These are phyloP conservation scores for Equus quagga DNA, from an alignment of 2,113 vertebrate species.

Conservation along the genomic window DNA sequence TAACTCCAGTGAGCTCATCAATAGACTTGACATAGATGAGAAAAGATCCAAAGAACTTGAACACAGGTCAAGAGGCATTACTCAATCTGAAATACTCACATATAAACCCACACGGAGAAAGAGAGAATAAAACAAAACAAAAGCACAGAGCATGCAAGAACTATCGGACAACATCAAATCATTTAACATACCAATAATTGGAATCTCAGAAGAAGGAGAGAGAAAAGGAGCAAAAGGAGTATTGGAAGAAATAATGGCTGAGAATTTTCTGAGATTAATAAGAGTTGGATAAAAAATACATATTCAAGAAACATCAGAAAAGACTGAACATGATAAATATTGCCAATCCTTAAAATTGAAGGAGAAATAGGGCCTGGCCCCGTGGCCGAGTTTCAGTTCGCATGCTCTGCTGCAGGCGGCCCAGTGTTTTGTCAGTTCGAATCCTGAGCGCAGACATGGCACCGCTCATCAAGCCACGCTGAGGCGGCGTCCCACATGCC, in stretches of 20 bases:
- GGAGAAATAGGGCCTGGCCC: background rate
- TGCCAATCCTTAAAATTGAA: background rate
- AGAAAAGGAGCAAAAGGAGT: background rate
- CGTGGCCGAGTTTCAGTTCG: too few relatives aligned
- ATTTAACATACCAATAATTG: background rate
- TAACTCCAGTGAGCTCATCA: background rate
- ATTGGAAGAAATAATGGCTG: background rate
- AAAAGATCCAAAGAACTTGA: background rate
- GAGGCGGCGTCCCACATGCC: too few relatives aligned
- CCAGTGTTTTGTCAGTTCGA: too few relatives aligned
- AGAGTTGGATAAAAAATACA: background rate
- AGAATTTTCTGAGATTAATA: background rate
- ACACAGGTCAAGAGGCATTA: background rate
- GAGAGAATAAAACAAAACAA: background rate
- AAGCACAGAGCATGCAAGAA: background rate
- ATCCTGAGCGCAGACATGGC: too few relatives aligned
- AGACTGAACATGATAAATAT: background rate
- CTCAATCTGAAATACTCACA: background rate
- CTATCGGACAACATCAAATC: background rate
- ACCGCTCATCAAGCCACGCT: too few relatives aligned
- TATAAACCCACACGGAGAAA: background rate
- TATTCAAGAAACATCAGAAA: background rate
- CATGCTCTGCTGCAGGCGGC: too few relatives aligned
- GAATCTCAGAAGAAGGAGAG: background rate
- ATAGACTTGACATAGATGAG: background rate